phyloP scores from a whole-genome alignment of 2,113 vertebrate genomes.

The Chascanopsetta lugubris region DNA sequence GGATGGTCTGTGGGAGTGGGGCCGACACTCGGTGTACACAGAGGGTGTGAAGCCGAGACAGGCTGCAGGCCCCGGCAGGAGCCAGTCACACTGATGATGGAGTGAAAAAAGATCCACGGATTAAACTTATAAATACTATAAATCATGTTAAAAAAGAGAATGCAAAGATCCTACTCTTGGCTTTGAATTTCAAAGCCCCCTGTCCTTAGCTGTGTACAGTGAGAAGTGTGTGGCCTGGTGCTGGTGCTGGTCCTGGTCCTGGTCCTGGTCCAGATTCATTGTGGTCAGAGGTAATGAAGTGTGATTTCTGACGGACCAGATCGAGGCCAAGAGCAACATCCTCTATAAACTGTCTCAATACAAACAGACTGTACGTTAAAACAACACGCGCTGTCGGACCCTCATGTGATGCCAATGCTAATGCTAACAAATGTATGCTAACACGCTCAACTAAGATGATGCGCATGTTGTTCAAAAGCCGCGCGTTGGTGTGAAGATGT shows the following conservation, averaged over 20 bases:
- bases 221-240: constrained; percentile 46
- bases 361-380: constrained; percentile 14
- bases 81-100: constrained; percentile 28
- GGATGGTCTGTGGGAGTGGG: constrained; percentile 64
- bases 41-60: constrained; percentile 54
- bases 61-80: constrained; percentile 47
- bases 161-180: neutral
- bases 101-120: constrained; percentile 10
- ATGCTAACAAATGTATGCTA: too few relatives aligned
- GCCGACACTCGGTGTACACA: constrained; percentile 57
- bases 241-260: too few relatives aligned
- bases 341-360: constrained; percentile 44
- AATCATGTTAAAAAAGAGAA: neutral
- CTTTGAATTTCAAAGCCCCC: constrained; percentile 1
- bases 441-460: too few relatives aligned
- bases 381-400: too few relatives aligned
- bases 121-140: neutral
- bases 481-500: too few relatives aligned
- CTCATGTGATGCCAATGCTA: too few relatives aligned
- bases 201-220: constrained; percentile 22
- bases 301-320: constrained; percentile 36
- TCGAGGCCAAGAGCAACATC: constrained; percentile 49
- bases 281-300: constrained; percentile 54
- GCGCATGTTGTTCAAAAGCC: too few relatives aligned
- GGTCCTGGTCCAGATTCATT: too few relatives aligned